phyloP scores from a whole-genome alignment of 2,113 vertebrate species.

The Salminus brasiliensis region DNA sequence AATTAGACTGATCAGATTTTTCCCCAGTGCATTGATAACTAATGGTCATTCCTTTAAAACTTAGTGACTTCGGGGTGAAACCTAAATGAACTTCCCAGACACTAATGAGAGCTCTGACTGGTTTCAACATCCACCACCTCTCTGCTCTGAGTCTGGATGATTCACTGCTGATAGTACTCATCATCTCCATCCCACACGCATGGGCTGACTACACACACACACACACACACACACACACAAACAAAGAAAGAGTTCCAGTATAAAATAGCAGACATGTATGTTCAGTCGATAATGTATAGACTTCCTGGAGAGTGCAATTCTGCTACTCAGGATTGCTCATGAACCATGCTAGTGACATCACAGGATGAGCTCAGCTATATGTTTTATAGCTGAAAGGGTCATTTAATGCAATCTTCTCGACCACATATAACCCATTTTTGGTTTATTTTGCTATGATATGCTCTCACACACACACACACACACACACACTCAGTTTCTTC shows the following conservation, averaged over 20 bases:
- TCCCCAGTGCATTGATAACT: too few relatives aligned
- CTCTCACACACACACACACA: not conserved
- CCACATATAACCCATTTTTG: too few relatives aligned
- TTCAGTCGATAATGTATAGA: constrained; percentile 14
- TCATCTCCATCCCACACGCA: not conserved
- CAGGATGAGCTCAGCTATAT: constrained; percentile 17
- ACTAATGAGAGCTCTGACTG: not conserved
- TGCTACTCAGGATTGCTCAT: constrained; percentile 27
- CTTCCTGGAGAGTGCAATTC: constrained; percentile 26
- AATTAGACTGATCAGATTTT: too few relatives aligned
- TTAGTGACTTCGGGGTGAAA: not conserved
- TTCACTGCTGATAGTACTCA: not conserved
- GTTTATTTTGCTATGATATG: not conserved
- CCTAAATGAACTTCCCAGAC: not conserved
- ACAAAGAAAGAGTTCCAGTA: constrained; percentile 1
- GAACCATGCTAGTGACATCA: constrained; percentile 24
- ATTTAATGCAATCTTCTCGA: not conserved
- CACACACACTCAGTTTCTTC: not conserved
- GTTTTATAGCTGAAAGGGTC: constrained; percentile 3
- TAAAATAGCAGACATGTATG: constrained; percentile 24
- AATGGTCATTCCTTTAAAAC: too few relatives aligned
- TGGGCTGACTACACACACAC: not conserved
- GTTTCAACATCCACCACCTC: not conserved
- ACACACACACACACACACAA: too few relatives aligned
- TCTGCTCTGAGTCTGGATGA: constrained; percentile 20